A percentile compares a stretch with the other conserved stretches of the same genome.
Evolutionary conservation across 2,797 vertebrate species (phyloP).

Genomic region (Sciurus vulgaris): DNA sequence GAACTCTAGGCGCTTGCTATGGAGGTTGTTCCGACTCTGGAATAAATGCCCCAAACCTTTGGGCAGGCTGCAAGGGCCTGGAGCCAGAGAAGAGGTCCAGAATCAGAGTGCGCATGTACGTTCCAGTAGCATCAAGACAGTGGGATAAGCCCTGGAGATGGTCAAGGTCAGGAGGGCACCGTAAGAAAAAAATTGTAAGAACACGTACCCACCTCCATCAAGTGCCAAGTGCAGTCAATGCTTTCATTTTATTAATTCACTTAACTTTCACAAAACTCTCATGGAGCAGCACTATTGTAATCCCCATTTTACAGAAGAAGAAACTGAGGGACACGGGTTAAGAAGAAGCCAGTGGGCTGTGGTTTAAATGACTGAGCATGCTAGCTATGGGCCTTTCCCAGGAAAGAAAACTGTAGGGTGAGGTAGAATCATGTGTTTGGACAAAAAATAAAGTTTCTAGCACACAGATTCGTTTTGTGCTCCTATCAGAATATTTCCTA

Average conservation of each 20-base stretch:
- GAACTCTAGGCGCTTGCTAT: neutral
- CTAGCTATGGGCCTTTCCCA: neutral
- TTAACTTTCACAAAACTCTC: neutral
- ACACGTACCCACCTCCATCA: neutral
- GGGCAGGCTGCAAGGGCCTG: neutral
- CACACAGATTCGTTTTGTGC: neutral
- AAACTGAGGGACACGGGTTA: neutral
- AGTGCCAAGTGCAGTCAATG: too few relatives aligned
- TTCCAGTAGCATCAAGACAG: neutral
- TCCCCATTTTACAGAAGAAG: neutral
- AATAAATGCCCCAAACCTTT: neutral
- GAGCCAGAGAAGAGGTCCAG: neutral
- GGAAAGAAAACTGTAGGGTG: neutral
- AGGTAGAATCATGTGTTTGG: too few relatives aligned
- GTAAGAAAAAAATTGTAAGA: neutral
- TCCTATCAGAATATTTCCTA: neutral
- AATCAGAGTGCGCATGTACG: neutral
- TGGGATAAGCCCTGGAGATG: neutral
- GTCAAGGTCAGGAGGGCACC: neutral
- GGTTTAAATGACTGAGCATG: neutral
- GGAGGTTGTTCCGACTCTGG: neutral
- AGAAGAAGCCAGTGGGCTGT: too few relatives aligned
- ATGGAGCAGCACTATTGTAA: neutral
- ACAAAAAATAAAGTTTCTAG: neutral
- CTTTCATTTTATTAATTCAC: neutral